Evolutionary conservation across 2,888 invertebrate species (phyloP), one percentile per base, ranked within the genome.

Genomic region (Exephanes ischioxanthus): DNA sequence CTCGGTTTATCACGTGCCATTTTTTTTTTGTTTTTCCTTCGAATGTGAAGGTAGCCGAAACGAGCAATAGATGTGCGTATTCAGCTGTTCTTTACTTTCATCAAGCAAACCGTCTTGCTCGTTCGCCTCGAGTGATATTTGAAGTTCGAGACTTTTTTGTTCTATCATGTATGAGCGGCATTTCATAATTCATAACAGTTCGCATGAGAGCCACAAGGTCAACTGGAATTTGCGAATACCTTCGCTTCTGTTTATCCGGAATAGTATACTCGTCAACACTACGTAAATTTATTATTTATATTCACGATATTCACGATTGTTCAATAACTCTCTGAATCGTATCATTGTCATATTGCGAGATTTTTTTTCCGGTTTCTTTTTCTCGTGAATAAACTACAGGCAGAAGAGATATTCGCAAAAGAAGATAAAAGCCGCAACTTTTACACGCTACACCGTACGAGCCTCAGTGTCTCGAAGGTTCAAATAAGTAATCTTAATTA

Each of bases 401-500:
- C 45, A 48, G 45, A 48, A 11, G 14, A 58, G 22, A 58, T 22
- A 58, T 22, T 41, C 5, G 11, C 26, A 16, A 5, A 16, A 14
- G 19, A 22, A 4, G 5, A 14, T 5, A 22, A 26, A 45, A 26
- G n/a, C 9, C 0, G 53, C 19, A 63, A 75, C 6, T 48, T 61
- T 48, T 48, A 45, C 45, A 7, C 14, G 26, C 37, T 48, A 48
- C 58, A 58, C 58, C 26, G 66, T 7, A 53, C 19, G 37, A 30
- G n/a, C 19, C 30, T 53, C 19, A 4, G 53, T 33, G 33, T 71
- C 16, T 16, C 33, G 14, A 58, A 67, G 26, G 45, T 79, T 51
- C 9, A 48, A 79, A 71, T 63, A 70, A 71, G 58, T 71, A 72
- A 80, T 80, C 66, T 84, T 58, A 66, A 84, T 80, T 71, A 76